Base-by-base conservation (phyloP, 1,140 invertebrate species). In the Aphaenogaster ashmeadi region DNA sequence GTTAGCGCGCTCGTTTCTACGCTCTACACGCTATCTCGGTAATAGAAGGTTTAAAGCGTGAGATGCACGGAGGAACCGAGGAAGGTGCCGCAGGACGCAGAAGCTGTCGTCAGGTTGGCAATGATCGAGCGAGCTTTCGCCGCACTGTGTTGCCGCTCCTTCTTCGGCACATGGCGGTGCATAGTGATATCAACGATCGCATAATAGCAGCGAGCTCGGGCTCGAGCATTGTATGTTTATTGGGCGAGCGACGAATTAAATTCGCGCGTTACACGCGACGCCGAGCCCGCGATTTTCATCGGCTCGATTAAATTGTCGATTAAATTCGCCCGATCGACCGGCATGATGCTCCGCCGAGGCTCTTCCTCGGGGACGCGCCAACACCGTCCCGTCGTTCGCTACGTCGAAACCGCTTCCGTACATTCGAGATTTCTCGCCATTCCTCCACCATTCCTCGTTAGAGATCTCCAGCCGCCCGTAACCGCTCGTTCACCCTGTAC, bases 171-270 rank as follows among this genome's bases (percentile, higher is more conserved):
- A 83, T 47, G 80, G 80, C 67, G 80, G 69, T 75, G 52, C 80
- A 75, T 50, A 75, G 69, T 62, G 56, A 62, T 75, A 84, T 75
- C 54, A 75, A 74, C 69, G 80, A 71, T 84, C 80, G 69, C 27
- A 62, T 84, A 75, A 84, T 50, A 84, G 27, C 69, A 13, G 13
- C 44, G 64, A 21, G 5, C 27, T 56, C 52, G 11, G 58, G n/a
- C 54, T 71, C 47, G 44, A 13, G 36, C 18, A 74, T 83, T 62
- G 41, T 62, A 50, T 75, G 41, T 75, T 75, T 75, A 62, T 74
- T 74, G 27, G 5, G 11, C 52, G 54, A 74, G 33, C 38, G 21
- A 58, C n/a, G 52, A 56, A 58, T 83, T 83, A 83, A 83, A 47
- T 71, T 79, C 36, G 27, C 33, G 47, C 74, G 21, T 79, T 79